Evolutionary conservation across 2,888 invertebrate genomes (phyloP).

Genomic region (Formica aserva): DNA sequence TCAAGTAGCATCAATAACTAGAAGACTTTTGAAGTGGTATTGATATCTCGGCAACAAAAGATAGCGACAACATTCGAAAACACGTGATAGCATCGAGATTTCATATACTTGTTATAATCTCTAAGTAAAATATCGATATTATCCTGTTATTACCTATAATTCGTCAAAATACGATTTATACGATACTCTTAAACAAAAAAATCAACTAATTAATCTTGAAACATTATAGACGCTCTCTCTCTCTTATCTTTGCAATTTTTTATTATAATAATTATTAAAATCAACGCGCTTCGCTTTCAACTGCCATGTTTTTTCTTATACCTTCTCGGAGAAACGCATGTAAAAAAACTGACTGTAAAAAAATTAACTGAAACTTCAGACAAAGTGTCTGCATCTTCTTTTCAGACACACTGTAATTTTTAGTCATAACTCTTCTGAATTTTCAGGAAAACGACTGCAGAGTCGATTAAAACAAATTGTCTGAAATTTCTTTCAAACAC

Average conservation of each 20-base stretch:
- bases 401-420: no score
- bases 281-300: neutral
- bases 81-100: neutral
- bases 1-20: neutral
- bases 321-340: neutral
- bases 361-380: no score
- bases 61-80: neutral
- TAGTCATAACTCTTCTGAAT: no score
- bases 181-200: neutral
- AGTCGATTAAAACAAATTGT: no score
- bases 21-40: neutral
- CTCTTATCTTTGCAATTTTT: neutral
- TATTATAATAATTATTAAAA: neutral
- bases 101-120: neutral
- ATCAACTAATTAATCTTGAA: neutral
- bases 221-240: neutral
- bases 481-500: no score
- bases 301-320: neutral
- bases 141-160: neutral
- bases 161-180: neutral
- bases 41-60: neutral
- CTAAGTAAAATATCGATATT: neutral
- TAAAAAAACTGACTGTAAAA: no score
- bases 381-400: no score
- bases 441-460: no score